A percentile compares a stretch with the other conserved stretches of the same genome.
phyloP scores from a whole-genome alignment of 2,113 vertebrate genomes.

The Scopus umbretta region DNA sequence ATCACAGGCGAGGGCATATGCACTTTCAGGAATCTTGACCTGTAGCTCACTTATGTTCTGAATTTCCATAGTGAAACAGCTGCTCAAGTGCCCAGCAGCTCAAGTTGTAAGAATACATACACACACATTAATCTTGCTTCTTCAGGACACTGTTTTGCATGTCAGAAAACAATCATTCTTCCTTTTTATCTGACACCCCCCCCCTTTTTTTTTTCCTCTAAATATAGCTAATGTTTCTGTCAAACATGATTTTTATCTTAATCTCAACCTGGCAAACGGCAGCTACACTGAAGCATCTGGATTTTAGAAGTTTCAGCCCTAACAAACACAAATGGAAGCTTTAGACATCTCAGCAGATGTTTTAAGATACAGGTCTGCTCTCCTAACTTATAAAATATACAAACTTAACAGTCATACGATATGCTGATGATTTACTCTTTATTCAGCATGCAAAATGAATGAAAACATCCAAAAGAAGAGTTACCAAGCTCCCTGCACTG shows the following conservation, averaged over 20 bases:
- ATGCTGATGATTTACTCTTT: neutral
- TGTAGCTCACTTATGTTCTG: neutral
- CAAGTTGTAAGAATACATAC: neutral
- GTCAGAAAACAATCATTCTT: neutral
- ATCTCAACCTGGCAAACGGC: neutral
- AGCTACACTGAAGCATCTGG: neutral
- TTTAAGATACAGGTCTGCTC: neutral
- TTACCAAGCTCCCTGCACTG: neutral
- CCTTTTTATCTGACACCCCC: neutral
- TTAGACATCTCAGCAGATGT: neutral
- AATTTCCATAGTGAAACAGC: neutral
- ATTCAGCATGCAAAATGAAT: neutral
- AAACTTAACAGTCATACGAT: neutral
- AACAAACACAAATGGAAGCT: neutral
- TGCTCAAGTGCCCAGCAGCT: neutral
- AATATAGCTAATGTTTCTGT: neutral
- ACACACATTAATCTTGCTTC: neutral
- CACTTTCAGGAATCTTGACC: neutral
- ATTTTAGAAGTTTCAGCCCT: neutral
- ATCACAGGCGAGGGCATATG: neutral
- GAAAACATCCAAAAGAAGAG: neutral
- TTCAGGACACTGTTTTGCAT: neutral
- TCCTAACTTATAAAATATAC: neutral
- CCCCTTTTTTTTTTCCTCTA: accelerated
- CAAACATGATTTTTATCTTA: neutral